phyloP scores from a whole-genome alignment of 1,140 invertebrate species.

The Drosophila leontia region DNA sequence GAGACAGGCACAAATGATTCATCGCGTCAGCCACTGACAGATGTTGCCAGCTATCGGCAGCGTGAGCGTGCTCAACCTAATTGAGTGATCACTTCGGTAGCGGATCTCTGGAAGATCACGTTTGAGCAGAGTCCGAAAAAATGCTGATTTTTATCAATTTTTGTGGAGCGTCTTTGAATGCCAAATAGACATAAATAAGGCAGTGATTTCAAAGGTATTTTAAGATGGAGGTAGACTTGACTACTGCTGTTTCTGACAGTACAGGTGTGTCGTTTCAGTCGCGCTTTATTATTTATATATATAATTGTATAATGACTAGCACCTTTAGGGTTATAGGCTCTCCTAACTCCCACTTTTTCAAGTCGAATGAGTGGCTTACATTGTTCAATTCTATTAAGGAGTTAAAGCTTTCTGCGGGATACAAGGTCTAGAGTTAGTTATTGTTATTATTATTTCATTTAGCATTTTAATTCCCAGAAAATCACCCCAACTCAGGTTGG shows the following conservation, averaged over 20 bases:
- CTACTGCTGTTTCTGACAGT: not conserved
- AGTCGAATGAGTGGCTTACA: not conserved
- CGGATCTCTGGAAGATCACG: conserved; percentile 17
- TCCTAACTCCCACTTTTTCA: not conserved
- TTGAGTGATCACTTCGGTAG: conserved; percentile 44
- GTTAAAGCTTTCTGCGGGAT: not conserved
- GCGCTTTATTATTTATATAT: not conserved
- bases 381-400: not conserved
- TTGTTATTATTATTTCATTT: not conserved
- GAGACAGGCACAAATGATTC: conserved; percentile 38
- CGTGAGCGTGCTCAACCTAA: conserved; percentile 35
- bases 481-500: not conserved
- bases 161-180: not conserved
- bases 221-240: not conserved
- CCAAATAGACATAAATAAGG: conserved; percentile 30
- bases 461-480: not conserved
- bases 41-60: conserved; percentile 24
- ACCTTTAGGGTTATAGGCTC: not conserved
- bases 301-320: not conserved
- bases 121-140: not conserved
- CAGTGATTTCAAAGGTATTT: conserved; percentile 5
- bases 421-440: not conserved
- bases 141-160: not conserved
- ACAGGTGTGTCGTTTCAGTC: not conserved
- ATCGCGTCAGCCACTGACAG: conserved; percentile 43